Conservation (phyloP, 2,113 vertebrate species). For the Mohoua ochrocephala region DNA sequence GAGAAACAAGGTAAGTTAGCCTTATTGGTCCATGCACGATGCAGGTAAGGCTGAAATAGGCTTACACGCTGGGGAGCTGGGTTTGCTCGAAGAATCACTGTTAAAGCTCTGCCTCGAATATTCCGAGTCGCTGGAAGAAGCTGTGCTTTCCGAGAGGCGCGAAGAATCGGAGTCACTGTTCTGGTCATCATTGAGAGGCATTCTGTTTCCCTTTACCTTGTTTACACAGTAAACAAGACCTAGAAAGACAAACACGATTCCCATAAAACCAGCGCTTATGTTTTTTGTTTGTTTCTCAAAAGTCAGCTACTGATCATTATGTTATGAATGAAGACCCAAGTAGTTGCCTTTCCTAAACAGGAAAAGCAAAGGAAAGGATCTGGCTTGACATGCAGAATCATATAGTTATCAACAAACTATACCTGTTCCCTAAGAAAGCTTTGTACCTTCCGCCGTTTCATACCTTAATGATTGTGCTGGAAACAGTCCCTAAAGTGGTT, state of each 20-base stretch:
- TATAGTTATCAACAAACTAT: background rate
- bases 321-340: background rate
- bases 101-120: slow-evolving; percentile 86
- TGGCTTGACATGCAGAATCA: background rate
- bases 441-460: background rate
- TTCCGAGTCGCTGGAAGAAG: slow-evolving; percentile 81
- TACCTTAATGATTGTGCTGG: background rate
- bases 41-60: background rate
- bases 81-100: slow-evolving; percentile 88
- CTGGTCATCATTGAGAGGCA: slow-evolving; percentile 88
- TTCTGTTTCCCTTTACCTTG: slow-evolving; percentile 54
- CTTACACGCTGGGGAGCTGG: slow-evolving; percentile 89
- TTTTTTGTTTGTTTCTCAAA: background rate
- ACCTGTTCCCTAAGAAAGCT: background rate
- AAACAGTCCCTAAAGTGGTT: background rate
- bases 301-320: background rate
- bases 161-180: slow-evolving; percentile 83
- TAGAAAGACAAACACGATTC: slow-evolving; percentile 7
- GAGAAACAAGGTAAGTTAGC: background rate
- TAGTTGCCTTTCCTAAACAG: background rate
- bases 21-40: background rate
- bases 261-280: background rate
- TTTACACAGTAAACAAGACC: slow-evolving; percentile 16
- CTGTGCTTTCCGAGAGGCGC: slow-evolving; percentile 77
- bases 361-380: background rate